Evolutionary conservation across 2,113 vertebrate genomes (phyloP).

Genomic region (Nesogale talazaci): DNA sequence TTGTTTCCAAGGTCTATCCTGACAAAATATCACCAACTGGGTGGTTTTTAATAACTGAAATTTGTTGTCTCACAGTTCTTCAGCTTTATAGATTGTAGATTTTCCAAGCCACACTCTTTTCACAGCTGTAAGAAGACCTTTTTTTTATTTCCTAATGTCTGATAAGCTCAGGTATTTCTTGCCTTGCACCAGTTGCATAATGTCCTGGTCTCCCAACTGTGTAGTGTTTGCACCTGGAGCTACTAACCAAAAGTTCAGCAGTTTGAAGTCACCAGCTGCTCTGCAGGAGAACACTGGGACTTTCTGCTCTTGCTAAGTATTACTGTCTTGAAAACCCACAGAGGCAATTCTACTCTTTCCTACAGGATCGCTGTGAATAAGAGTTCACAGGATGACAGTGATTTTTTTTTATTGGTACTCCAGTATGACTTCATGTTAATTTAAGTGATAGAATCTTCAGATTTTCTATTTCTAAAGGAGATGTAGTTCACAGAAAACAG

Average conservation of each 20-base stretch:
- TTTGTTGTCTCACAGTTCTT: neutral
- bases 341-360: too few relatives aligned
- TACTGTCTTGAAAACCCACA: too few relatives aligned
- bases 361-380: too few relatives aligned
- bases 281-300: too few relatives aligned
- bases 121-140: neutral
- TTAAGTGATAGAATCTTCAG: neutral
- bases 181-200: too few relatives aligned
- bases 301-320: too few relatives aligned
- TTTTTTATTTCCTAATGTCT: neutral
- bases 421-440: neutral
- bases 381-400: neutral
- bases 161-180: neutral
- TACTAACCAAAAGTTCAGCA: too few relatives aligned
- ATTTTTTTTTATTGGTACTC: neutral
- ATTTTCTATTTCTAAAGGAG: neutral
- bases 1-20: neutral
- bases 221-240: too few relatives aligned
- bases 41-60: neutral
- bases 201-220: too few relatives aligned
- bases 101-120: neutral
- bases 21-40: neutral
- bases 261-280: too few relatives aligned
- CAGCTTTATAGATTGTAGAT: neutral
- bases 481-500: neutral